Base-by-base conservation (phyloP, 2,797 vertebrate genomes). In the Gymnopithys bicolor region DNA sequence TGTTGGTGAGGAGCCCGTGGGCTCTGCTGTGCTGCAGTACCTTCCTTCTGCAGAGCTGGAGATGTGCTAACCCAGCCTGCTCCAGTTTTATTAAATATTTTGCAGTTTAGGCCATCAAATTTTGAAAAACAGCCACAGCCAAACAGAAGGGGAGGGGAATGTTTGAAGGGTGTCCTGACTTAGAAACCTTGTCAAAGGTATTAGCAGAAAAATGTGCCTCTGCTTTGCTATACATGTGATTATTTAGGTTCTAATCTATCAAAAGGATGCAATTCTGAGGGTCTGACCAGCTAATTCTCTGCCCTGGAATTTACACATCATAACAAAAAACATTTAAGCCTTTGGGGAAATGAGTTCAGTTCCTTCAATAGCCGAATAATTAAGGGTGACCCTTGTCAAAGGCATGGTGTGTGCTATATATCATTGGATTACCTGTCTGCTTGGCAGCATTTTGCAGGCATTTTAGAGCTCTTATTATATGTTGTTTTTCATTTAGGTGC, bases 401-500 rank as follows among this genome's bases (percentile, higher is more conserved):
- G 91, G 27, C 79, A 3, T 1, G 49, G 51, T 15, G 35, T 41
- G 87, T 30, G 63, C 87, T 27, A 51, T 62, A 63, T 41, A 85
- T 93, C 93, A 32, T 19, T 46, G 90, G 35, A 43, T 86, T 78
- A 45, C 94, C 93, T 80, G 73, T 46, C 79, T 69, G 86, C 30
- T 52, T 37, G 88, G 86, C 91, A 94, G 90, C 46, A 0, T 11
- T 69, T 59, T 33, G 70, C 90, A 37, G 84, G 56, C 25, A 1
- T 28, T 90, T 84, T 3, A 11, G 35, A 73, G 77, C 95, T 69
- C 95, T 75, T 66, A 12, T 85, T 87, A 10, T 19, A 41, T 19
- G 67, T 52, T 94, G 94, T 3, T 87, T 93, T 91, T 89, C 90
- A 96, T 95, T 95, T 87, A 73, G 94, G 55, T 63, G 91, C 92